Evolutionary conservation across 2,888 invertebrate genomes (phyloP), one percentile per base, ranked within the genome.

Genomic region (Ochlodes sylvanus): DNA sequence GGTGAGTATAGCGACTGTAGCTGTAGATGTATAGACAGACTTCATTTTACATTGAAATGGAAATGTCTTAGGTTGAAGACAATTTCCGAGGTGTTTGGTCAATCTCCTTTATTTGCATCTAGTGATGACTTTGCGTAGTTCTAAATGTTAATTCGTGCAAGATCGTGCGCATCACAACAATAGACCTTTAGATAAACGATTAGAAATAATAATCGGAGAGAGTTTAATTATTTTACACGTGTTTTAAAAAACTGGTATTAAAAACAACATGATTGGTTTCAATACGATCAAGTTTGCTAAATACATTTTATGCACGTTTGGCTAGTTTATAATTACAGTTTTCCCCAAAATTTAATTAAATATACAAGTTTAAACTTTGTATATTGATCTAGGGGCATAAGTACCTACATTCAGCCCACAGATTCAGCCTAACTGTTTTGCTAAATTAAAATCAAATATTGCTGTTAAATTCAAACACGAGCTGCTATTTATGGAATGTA

Each of bases 81-180:
- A 62, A 67, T 67, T 67, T 67, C 67, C 67, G 67, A 60, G 61
- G 67, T 62, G 61, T 67, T 67, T 62, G 67, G 67, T 67, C 67
- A 67, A 67, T 67, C 67, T 67, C 67, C 67, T 67, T 44, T 67
- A 67, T 67, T 67, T 67, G 67, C 67, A 67, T 67, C 55, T 56
- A 56, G 47, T 67, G 67, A 67, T 67, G 67, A 67, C 61, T 61
- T 58, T 47, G 55, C 47, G 67, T 67, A 62, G 67, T 67, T 67
- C 61, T 67, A 67, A 67, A 67, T 67, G 67, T 67, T 67, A 67
- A 67, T 67, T 67, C 27, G 56, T 62, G 61, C 44, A 60, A 41
- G 60, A 67, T 54, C 54, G 52, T 61, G 54, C 56, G 42, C 63
- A 17, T 41, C n/a, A n/a, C n/a, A n/a, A n/a, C n/a, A n/a, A 38